Conservation (phyloP, 2,888 invertebrate species). For the Acrobasis consociella region DNA sequence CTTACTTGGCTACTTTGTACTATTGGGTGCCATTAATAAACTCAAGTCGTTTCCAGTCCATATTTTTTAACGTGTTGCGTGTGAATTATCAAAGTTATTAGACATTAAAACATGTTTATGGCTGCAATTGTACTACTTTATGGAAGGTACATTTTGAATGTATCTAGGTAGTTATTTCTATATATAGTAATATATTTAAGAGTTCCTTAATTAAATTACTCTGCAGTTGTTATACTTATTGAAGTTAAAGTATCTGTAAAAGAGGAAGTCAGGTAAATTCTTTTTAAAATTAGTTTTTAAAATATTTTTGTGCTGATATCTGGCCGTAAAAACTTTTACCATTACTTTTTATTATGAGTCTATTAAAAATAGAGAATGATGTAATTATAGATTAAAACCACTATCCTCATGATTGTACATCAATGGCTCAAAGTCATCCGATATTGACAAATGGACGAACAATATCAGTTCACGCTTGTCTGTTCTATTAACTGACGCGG, state of each 20-base stretch:
- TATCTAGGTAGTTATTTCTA: background rate
- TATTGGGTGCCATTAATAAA: background rate
- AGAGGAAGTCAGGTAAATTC: too few relatives aligned
- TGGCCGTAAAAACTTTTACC: too few relatives aligned
- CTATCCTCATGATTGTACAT: background rate
- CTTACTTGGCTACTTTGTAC: constrained; percentile 11
- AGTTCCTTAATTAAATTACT: too few relatives aligned
- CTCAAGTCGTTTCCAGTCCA: background rate
- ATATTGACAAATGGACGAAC: constrained; percentile 17
- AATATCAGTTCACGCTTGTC: constrained; percentile 19
- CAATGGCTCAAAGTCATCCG: background rate
- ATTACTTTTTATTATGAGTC: too few relatives aligned
- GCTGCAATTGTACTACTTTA: background rate
- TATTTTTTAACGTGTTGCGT: constrained; percentile 5
- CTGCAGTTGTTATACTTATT: too few relatives aligned
- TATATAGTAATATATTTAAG: too few relatives aligned
- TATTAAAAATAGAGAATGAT: too few relatives aligned
- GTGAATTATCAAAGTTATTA: constrained; percentile 13
- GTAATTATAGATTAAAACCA: background rate
- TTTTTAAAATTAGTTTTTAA: too few relatives aligned
- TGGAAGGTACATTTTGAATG: background rate
- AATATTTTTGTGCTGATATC: too few relatives aligned
- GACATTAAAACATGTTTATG: constrained; percentile 14
- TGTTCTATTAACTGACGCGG: constrained; percentile 14
- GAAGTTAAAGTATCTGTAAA: too few relatives aligned